Percentiles rank a stretch among this genome's conserved stretches.
Evolutionary conservation across 2,888 invertebrate species (phyloP).

Genomic region (Lasioglossum oenotherae): DNA sequence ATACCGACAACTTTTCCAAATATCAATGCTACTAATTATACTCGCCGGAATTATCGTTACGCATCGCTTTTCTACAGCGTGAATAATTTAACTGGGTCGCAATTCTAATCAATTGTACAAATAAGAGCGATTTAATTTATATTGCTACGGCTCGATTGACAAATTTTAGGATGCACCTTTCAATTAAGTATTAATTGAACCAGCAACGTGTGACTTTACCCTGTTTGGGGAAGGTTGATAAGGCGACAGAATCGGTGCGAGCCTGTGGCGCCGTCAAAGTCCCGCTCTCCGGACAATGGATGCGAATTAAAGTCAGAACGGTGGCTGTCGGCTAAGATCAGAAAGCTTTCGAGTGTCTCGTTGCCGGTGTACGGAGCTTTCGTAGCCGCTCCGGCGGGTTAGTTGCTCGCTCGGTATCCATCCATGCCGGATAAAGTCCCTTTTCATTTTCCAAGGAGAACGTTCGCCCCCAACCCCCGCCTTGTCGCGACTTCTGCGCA

Average conservation of each 20-base stretch:
- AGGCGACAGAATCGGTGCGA: constrained; percentile 24
- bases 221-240: constrained; percentile 24
- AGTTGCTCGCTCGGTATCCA: constrained; percentile 67
- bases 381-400: constrained; percentile 43
- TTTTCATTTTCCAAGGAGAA: constrained; percentile 73
- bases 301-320: constrained; percentile 65
- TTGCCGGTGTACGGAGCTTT: constrained; percentile 50
- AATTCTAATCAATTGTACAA: neutral
- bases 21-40: neutral
- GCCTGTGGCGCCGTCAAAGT: constrained; percentile 50
- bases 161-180: too few relatives aligned
- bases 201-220: too few relatives aligned
- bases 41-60: neutral
- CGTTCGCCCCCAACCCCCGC: constrained; percentile 58
- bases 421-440: constrained; percentile 71
- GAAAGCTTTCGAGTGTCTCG: constrained; percentile 63
- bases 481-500: constrained; percentile 50
- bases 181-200: too few relatives aligned
- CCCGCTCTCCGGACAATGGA: constrained; percentile 59
- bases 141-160: neutral
- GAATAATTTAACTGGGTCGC: neutral
- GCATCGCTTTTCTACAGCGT: neutral
- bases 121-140: neutral
- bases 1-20: neutral
- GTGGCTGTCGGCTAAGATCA: constrained; percentile 53